Conservation (phyloP, 2,113 vertebrate species). For the Epinephelus moara region DNA sequence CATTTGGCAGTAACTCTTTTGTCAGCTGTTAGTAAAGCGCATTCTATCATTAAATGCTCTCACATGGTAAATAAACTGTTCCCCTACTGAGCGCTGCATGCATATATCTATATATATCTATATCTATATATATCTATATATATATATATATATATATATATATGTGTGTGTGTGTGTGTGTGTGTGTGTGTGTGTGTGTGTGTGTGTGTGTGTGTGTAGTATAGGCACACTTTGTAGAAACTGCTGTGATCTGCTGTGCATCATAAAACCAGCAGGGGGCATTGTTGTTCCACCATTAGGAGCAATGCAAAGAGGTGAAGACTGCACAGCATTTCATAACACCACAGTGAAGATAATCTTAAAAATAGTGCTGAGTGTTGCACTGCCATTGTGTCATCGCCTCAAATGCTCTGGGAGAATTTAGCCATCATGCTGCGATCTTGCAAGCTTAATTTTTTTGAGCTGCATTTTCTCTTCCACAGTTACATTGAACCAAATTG, state of each 20-base stretch:
- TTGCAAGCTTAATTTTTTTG: slow-evolving; percentile 23
- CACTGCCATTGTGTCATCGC: slow-evolving; percentile 65
- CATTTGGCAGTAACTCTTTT: slow-evolving; percentile 18
- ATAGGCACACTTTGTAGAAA: not conserved
- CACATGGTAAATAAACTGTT: slow-evolving; percentile 9
- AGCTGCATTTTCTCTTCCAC: slow-evolving; percentile 4
- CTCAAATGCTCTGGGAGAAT: slow-evolving; percentile 51
- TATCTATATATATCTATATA: no score
- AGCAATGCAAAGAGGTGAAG: slow-evolving; percentile 13
- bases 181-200: no score
- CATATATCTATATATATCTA: no score
- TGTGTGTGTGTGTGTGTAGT: no score
- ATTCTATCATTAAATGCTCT: slow-evolving; percentile 35
- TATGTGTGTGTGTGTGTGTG: no score
- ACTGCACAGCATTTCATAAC: slow-evolving; percentile 61
- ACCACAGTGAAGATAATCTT: slow-evolving; percentile 56
- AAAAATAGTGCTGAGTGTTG: slow-evolving; percentile 75
- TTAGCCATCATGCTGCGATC: slow-evolving; percentile 50
- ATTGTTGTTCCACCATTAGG: slow-evolving; percentile 53
- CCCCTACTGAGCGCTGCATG: not conserved
- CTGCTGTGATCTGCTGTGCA: not conserved
- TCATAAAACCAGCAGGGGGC: slow-evolving; percentile 59
- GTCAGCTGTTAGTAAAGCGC: slow-evolving; percentile 32
- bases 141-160: no score
- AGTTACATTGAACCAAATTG: slow-evolving; percentile 37